phyloP scores from a whole-genome alignment of 2,113 vertebrate genomes.

The Nibea albiflora region DNA sequence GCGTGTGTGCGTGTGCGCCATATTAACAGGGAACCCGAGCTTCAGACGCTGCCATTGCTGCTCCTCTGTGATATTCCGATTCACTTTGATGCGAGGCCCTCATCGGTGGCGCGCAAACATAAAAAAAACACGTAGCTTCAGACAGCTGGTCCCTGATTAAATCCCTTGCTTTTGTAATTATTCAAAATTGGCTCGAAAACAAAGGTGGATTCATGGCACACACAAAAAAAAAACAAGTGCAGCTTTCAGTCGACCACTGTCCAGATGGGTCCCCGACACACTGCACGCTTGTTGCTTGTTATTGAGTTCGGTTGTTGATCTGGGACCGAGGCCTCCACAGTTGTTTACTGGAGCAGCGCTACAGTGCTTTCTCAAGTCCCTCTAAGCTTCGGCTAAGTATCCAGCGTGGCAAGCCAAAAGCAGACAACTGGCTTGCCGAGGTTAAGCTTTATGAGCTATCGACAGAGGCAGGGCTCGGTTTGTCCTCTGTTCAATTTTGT shows the following conservation, averaged over 20 bases:
- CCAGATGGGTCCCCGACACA: conserved; percentile 76
- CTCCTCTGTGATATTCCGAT: conserved; percentile 72
- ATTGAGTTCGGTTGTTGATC: conserved; percentile 58
- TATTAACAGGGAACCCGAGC: conserved; percentile 46
- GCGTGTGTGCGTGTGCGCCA: conserved; percentile 16
- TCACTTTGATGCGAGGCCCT: conserved; percentile 75
- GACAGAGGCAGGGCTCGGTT: conserved; percentile 18
- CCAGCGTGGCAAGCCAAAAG: conserved; percentile 34
- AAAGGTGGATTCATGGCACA: conserved; percentile 72
- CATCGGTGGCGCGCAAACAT: conserved; percentile 54
- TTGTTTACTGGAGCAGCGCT: conserved; percentile 57
- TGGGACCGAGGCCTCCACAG: conserved; percentile 56
- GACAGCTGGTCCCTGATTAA: conserved; percentile 79
- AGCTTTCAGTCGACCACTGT: conserved; percentile 65
- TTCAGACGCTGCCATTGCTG: conserved; percentile 68
- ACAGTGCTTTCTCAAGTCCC: conserved; percentile 52
- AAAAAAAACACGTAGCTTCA: conserved; percentile 61
- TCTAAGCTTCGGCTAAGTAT: conserved; percentile 56
- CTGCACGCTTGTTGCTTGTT: conserved; percentile 68
- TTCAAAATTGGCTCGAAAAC: conserved; percentile 77
- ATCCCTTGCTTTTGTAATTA: conserved; percentile 82
- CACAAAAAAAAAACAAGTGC: conserved; percentile 62
- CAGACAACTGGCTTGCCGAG: conserved; percentile 32
- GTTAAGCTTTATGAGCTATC: conserved; percentile 61
- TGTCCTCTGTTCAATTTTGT: conserved; percentile 33